Evolutionary conservation across 2,113 vertebrate genomes (phyloP).

Genomic region (Psilopogon haemacephalus): DNA sequence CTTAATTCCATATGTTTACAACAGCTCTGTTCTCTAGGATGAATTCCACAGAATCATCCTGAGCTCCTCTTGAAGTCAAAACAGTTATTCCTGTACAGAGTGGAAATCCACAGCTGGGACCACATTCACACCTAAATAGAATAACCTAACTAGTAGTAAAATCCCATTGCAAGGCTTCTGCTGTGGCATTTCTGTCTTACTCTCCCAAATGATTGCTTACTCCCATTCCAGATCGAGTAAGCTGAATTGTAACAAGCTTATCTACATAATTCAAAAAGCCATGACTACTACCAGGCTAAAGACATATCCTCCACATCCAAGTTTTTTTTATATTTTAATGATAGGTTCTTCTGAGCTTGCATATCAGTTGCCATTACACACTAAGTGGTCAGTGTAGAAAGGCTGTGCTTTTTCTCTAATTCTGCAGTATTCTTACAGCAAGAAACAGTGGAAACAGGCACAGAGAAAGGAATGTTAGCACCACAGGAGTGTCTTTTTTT

Average conservation of each 20-base stretch:
- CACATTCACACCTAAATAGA: not conserved
- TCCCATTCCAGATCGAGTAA: not conserved
- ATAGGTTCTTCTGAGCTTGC: not conserved
- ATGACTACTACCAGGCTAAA: not conserved
- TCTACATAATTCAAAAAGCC: not conserved
- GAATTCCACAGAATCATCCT: not conserved
- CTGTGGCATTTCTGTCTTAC: not conserved
- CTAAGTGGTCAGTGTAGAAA: not conserved
- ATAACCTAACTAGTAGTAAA: not conserved
- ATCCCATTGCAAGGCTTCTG: not conserved
- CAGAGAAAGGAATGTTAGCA: not conserved
- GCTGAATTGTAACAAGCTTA: not conserved
- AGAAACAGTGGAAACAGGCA: not conserved
- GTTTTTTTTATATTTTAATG: not conserved
- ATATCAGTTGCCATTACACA: not conserved
- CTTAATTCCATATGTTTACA: not conserved
- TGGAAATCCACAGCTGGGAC: not conserved
- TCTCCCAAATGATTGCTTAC: not conserved
- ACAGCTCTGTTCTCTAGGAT: not conserved
- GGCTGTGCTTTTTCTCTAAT: not conserved
- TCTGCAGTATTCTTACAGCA: not conserved
- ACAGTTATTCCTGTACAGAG: not conserved
- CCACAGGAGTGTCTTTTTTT: not conserved
- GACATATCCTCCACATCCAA: not conserved
- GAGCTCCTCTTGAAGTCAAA: not conserved